Percentiles rank a stretch among this genome's conserved stretches.
phyloP scores from a whole-genome alignment of 1,140 invertebrate genomes.

The Asbolus verrucosus region DNA sequence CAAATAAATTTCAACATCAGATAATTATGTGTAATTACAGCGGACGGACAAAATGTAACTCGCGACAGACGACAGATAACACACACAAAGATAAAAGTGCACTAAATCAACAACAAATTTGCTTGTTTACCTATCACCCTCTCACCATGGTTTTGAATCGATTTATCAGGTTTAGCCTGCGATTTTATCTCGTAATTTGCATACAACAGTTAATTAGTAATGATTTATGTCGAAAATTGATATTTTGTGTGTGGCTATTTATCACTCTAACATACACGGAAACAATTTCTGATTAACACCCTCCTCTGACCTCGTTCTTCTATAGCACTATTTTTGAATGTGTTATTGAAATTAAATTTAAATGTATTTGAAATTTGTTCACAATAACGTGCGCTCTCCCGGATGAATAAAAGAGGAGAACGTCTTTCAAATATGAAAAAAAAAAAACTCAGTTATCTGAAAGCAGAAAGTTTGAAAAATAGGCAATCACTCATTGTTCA shows the following conservation, averaged over 20 bases:
- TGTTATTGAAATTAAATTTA: too few species aligned
- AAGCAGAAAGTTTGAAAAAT: too few species aligned
- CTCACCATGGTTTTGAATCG: conserved; percentile 1
- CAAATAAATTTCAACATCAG: conserved; percentile 41
- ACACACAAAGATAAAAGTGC: conserved; percentile 20
- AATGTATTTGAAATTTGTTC: too few species aligned
- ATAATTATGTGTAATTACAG: conserved; percentile 33
- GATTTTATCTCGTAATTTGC: conserved; percentile 1
- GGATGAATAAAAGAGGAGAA: too few species aligned
- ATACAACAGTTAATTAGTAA: conserved; percentile 13
- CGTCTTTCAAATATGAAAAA: too few species aligned
- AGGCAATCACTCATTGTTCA: too few species aligned
- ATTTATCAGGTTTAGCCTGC: neutral
- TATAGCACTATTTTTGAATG: too few species aligned
- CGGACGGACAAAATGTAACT: neutral
- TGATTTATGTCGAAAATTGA: conserved; percentile 23
- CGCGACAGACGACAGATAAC: neutral
- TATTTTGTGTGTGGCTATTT: neutral
- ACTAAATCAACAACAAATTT: conserved; percentile 11
- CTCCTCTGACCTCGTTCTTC: too few species aligned
- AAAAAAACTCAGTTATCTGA: too few species aligned
- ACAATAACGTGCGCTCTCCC: too few species aligned
- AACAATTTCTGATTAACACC: too few species aligned
- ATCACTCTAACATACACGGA: too few species aligned
- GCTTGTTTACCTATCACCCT: conserved; percentile 1